Evolutionary conservation across 2,113 vertebrate species (phyloP).

Genomic region (Myotis yumanensis): DNA sequence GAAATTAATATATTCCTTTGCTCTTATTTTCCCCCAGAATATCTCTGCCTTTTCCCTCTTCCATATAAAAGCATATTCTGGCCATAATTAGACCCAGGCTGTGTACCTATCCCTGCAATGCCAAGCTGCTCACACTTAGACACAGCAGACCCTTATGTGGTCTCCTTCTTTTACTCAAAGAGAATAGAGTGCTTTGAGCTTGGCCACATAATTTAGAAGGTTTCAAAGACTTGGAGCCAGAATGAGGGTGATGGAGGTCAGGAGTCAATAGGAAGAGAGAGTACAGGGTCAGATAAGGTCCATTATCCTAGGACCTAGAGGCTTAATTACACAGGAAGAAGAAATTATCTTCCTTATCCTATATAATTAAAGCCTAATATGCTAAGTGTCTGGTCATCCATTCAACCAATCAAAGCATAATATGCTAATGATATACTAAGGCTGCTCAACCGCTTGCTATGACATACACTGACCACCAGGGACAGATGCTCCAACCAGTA

Average conservation of each 20-base stretch:
- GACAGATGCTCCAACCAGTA: no score
- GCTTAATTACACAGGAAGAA: background rate
- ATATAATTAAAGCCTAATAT: background rate
- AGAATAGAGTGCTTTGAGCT: no score
- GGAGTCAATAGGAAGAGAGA: background rate
- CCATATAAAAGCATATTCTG: background rate
- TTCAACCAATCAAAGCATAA: no score
- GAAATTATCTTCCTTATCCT: background rate
- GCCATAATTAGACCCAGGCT: background rate
- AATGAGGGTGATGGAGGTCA: no score
- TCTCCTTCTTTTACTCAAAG: background rate
- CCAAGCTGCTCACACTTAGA: background rate
- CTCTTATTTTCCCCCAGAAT: background rate
- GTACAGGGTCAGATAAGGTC: background rate
- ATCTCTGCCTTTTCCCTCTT: background rate
- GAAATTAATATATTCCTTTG: background rate
- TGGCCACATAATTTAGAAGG: background rate
- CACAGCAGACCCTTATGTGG: rapidly evolving
- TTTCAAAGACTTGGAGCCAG: background rate
- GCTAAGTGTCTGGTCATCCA: no score
- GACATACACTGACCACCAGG: no score
- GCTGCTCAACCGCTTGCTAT: no score
- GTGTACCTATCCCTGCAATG: background rate
- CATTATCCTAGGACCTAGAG: background rate
- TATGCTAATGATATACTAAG: no score